These are phyloP conservation scores for Hippocampus kuda DNA, from an alignment of 2,797 vertebrate species.

Conservation along the genomic window DNA sequence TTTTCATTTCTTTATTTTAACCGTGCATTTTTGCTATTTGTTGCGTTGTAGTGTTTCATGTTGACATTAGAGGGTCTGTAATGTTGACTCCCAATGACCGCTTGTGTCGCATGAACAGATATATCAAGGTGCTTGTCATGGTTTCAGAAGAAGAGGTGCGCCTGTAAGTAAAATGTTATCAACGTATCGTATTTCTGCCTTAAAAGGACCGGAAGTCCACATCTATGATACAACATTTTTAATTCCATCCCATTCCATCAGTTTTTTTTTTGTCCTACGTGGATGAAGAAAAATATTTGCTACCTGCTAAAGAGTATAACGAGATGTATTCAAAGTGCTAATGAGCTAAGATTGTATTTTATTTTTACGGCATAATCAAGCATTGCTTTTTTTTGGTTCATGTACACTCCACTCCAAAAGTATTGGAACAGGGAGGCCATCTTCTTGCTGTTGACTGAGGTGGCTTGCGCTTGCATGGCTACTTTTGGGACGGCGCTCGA, in stretches of 20 bases:
- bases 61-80: conserved; percentile 44
- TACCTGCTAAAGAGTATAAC: too few relatives aligned
- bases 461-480: not conserved
- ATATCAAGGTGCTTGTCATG: conserved; percentile 58
- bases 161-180: conserved; percentile 52
- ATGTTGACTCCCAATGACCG: conserved; percentile 46
- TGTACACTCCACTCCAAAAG: too few relatives aligned
- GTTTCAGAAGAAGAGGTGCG: conserved; percentile 59
- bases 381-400: not conserved
- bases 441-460: too few relatives aligned
- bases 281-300: not conserved
- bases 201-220: not conserved
- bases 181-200: conserved; percentile 5
- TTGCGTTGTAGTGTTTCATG: conserved; percentile 36
- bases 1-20: not conserved
- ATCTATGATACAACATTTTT: too few relatives aligned
- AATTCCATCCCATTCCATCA: not conserved
- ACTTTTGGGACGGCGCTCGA: not conserved
- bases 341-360: not conserved
- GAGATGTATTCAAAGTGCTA: too few relatives aligned
- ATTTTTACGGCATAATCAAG: not conserved
- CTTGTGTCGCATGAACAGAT: conserved; percentile 63
- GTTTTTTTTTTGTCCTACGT: not conserved
- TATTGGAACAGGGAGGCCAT: too few relatives aligned
- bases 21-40: conserved; percentile 4